Percentiles rank a stretch among this genome's conserved stretches.
phyloP scores from a whole-genome alignment of 30 jellyfish, hydroid and myxozoan species.

The Cassiopea andromeda region DNA sequence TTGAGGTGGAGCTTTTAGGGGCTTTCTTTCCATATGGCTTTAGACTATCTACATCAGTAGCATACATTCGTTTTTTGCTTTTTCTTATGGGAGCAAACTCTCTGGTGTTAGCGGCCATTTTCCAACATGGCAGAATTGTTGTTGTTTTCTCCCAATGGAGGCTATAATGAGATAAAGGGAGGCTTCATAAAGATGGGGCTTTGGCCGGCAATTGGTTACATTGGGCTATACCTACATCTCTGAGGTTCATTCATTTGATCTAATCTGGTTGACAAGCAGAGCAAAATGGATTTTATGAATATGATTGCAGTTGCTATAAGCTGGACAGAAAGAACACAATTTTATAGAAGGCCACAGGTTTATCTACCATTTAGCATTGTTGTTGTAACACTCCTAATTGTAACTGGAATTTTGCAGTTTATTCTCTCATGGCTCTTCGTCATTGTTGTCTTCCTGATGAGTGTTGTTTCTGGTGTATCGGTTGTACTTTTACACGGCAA shows the following conservation, averaged over 20 bases:
- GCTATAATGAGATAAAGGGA: not conserved
- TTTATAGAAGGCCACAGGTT: conserved; percentile 42
- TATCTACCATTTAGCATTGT: conserved; percentile 46
- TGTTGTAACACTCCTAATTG: conserved; percentile 28
- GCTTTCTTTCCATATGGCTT: conserved; percentile 14
- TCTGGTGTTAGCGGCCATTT: not conserved
- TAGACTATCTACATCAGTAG: not conserved
- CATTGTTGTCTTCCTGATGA: conserved; percentile 54
- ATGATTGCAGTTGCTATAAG: not conserved
- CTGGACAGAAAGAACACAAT: not conserved
- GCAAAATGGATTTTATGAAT: not conserved
- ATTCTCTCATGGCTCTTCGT: conserved; percentile 71
- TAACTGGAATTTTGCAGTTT: conserved; percentile 76
- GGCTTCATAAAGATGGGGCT: not conserved
- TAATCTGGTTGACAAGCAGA: not conserved
- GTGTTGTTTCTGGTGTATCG: conserved; percentile 90
- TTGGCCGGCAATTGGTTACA: too few species aligned
- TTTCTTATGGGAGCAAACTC: conserved; percentile 2
- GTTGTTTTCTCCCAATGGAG: not conserved
- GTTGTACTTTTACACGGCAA: conserved; percentile 90
- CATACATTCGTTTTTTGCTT: not conserved
- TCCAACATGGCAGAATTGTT: not conserved
- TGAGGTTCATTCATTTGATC: not conserved
- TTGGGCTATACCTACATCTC: not conserved
- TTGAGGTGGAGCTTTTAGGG: not conserved